phyloP scores from a whole-genome alignment of 1,140 invertebrate genomes.

The Diachasma alloeum region DNA sequence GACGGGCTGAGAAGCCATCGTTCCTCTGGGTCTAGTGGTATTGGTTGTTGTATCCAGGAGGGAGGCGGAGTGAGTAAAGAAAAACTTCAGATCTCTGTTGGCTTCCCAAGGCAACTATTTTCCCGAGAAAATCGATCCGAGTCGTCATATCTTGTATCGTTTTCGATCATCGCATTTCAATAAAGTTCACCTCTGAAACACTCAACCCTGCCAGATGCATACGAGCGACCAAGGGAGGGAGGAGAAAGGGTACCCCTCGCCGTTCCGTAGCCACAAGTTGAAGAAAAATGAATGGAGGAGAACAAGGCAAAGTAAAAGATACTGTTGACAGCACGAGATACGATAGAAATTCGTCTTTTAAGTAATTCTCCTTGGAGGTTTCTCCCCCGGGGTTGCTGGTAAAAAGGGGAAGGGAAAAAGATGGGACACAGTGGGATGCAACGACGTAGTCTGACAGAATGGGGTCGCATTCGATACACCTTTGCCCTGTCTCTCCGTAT shows the following conservation, averaged over 20 bases:
- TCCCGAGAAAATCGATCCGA: neutral
- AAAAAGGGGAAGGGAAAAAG: neutral
- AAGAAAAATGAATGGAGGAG: constrained; percentile 5
- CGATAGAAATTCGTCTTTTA: constrained; percentile 34
- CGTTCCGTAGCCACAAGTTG: neutral
- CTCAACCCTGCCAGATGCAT: neutral
- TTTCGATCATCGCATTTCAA: constrained; percentile 33
- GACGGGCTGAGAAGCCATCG: neutral
- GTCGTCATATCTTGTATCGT: constrained; percentile 12
- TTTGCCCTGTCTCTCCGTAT: constrained; percentile 19
- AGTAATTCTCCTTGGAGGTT: constrained; percentile 10
- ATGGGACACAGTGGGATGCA: constrained; percentile 9
- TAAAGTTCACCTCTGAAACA: constrained; percentile 18
- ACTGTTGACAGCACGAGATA: constrained; percentile 26
- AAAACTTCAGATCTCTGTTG: neutral
- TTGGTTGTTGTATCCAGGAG: neutral
- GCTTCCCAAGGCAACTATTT: neutral
- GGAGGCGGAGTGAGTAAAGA: neutral
- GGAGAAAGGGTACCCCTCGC: neutral
- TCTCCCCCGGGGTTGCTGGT: neutral
- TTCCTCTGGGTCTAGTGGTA: neutral
- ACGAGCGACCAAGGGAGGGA: neutral
- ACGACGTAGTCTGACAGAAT: constrained; percentile 35
- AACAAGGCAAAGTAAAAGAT: constrained; percentile 25
- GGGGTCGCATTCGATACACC: constrained; percentile 37